Evolutionary conservation across 2,888 invertebrate species (phyloP), one percentile per base, ranked within the genome.

Genomic region (Thecocarcelia acutangulata): DNA sequence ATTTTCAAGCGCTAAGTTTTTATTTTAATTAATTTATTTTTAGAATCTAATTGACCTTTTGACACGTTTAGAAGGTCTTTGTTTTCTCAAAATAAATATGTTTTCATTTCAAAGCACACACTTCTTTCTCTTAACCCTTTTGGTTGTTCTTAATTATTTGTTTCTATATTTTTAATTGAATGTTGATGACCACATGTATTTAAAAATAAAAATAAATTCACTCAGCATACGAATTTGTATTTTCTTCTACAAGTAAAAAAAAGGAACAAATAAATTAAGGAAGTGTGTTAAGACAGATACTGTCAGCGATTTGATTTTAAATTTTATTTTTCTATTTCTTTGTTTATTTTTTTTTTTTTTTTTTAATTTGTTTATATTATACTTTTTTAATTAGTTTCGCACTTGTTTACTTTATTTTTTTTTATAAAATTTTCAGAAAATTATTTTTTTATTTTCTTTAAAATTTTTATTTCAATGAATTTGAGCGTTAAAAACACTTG

Each of bases 351-450:
- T n/a, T n/a, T n/a, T n/a, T n/a, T n/a, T n/a, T n/a, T n/a, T n/a
- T n/a, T n/a, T n/a, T n/a, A n/a, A n/a, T n/a, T 37, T 75, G 46
- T 63, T 63, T 63, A 19, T 59, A 42, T 63, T 48, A 2, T 64
- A 52, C 40, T 70, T 9, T 54, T 2, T 40, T 33, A 13, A 33
- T 40, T 11, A 19, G 52, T 64, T 52, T 37, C 64, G 24, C 58
- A 66, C 59, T 76, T 61, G 46, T 48, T 64, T 59, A 12, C 28
- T 56, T 42, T 13, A 21, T 12, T n/a, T 28, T 42, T 58, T 6
- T 44, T 69, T 37, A 8, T 17, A 33, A 56, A 74, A 74, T 74
- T 74, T 74, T 74, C 58, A 76, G 68, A 37, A 68, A 76, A 48
- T 40, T 50, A 63, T 59, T n/a, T 1, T 48, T 52, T 69, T 69